Base-by-base conservation (phyloP, 2,888 invertebrate genomes). In the Onchidella celtica region DNA sequence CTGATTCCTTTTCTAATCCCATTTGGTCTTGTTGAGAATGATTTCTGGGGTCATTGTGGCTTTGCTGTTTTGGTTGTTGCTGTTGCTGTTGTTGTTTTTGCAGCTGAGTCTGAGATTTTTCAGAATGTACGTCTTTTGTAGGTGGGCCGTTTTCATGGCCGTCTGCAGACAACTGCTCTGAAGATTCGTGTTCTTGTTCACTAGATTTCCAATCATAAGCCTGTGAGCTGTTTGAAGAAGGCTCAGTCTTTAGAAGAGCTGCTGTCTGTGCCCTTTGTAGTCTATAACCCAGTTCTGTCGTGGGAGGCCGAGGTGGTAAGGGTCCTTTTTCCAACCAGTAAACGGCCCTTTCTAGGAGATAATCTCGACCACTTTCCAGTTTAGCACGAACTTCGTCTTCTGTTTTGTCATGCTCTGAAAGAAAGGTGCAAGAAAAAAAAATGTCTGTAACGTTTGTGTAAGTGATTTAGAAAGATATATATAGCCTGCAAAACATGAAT, bases 321-420 rank as follows among this genome's bases (percentile, higher is more conserved):
- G 87, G 86, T 2, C 86, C 86, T 32, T 83, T 77, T 34, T 80
- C 76, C 68, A 87, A 84, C 88, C 88, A 88, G 79, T 74, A 88
- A 11, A 83, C 77, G 0, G 88, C 88, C 34, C 85, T 40, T 32
- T 87, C 79, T n/a, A 88, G 68, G 2, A 88, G 81, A 70, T 87
- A 88, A 0, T 86, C 86, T 6, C 87, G 70, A 0, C 87, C 88
- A 55, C 24, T 3, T n/a, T 74, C 36, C 36, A 80, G 57, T 27
- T 57, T 65, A 6, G 6, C 4, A 32, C 74, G 74, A 17, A 80
- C 80, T 1, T 74, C 38, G 0, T 32, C 27, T 38, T 68, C 73
- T 14, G 57, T 66, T 21, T 57, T 17, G 65, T 73, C 73, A n/a
- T n/a, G n/a, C 40, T 38, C 38, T 38, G 57, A 4, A 24, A 59